A percentile compares a stretch with the other conserved stretches of the same genome.
Evolutionary conservation across 2,888 invertebrate genomes (phyloP).

Genomic region (Ephialtes manifestator): DNA sequence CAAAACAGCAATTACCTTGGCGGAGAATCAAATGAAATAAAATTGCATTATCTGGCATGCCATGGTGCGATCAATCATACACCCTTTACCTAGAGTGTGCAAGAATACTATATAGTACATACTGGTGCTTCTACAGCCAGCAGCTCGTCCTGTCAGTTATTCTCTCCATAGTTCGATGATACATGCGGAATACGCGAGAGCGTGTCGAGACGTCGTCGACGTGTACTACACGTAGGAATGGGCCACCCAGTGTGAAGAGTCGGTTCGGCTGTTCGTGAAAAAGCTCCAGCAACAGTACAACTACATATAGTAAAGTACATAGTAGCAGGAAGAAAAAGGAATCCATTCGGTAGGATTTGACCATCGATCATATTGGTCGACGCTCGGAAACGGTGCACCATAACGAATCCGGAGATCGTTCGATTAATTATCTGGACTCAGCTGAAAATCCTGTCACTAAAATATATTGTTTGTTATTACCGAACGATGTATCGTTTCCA

Average conservation of each 20-base stretch:
- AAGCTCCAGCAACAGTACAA: conserved; percentile 54
- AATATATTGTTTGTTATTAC: conserved; percentile 59
- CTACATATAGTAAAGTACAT: conserved; percentile 32
- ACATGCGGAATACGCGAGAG: conserved; percentile 33
- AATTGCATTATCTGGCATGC: conserved; percentile 86
- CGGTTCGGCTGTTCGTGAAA: conserved; percentile 52
- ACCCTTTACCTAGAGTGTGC: conserved; percentile 75
- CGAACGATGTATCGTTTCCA: conserved; percentile 39
- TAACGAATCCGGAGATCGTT: conserved; percentile 66
- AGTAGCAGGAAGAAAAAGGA: conserved; percentile 62
- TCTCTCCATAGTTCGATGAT: conserved; percentile 35
- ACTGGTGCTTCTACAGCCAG: conserved; percentile 24
- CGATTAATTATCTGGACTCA: conserved; percentile 70
- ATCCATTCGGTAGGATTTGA: conserved; percentile 71
- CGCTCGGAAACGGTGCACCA: conserved; percentile 67
- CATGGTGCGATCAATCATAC: conserved; percentile 85
- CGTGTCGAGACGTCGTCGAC: conserved; percentile 35
- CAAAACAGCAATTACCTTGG: conserved; percentile 85
- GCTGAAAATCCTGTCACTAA: conserved; percentile 28
- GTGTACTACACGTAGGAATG: conserved; percentile 12
- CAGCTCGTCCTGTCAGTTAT: conserved; percentile 51
- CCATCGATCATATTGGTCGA: conserved; percentile 75
- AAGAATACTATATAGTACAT: conserved; percentile 63
- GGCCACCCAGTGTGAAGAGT: conserved; percentile 32
- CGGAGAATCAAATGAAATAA: conserved; percentile 86